These are phyloP conservation scores for Mimumesa dahlbomi DNA, from an alignment of 2,888 invertebrate genomes.

Conservation along the genomic window DNA sequence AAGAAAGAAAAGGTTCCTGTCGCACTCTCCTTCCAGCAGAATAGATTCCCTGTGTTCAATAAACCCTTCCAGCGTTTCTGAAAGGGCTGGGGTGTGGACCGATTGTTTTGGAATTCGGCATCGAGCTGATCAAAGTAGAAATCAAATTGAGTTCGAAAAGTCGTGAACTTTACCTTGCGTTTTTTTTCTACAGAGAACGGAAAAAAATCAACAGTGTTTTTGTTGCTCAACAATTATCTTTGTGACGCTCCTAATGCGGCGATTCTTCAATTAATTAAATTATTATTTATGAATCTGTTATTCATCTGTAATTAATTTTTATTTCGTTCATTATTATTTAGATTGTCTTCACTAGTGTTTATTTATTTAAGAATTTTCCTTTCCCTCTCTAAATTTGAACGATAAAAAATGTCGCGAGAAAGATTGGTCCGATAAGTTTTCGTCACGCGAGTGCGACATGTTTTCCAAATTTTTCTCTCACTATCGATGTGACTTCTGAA, in stretches of 20 bases:
- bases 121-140: background rate
- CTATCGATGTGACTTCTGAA: constrained; percentile 1
- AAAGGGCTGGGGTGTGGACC: background rate
- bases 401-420: too few relatives aligned
- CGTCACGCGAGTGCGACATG: constrained; percentile 22
- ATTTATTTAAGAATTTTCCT: too few relatives aligned
- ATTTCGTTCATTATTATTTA: too few relatives aligned
- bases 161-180: background rate
- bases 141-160: background rate
- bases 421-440: background rate
- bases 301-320: too few relatives aligned
- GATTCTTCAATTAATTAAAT: too few relatives aligned
- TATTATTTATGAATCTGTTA: too few relatives aligned
- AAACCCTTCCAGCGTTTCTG: constrained; percentile 16
- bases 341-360: too few relatives aligned
- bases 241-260: too few relatives aligned
- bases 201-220: too few relatives aligned
- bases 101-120: constrained; percentile 25
- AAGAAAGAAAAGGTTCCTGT: constrained; percentile 12
- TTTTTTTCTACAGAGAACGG: too few relatives aligned
- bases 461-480: background rate
- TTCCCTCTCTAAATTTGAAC: too few relatives aligned
- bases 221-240: too few relatives aligned
- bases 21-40: constrained; percentile 11
- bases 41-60: constrained; percentile 26